A percentile compares a stretch with the other conserved stretches of the same genome.
phyloP scores from a whole-genome alignment of 2,888 invertebrate genomes.

The Eustalomyia histrio region DNA sequence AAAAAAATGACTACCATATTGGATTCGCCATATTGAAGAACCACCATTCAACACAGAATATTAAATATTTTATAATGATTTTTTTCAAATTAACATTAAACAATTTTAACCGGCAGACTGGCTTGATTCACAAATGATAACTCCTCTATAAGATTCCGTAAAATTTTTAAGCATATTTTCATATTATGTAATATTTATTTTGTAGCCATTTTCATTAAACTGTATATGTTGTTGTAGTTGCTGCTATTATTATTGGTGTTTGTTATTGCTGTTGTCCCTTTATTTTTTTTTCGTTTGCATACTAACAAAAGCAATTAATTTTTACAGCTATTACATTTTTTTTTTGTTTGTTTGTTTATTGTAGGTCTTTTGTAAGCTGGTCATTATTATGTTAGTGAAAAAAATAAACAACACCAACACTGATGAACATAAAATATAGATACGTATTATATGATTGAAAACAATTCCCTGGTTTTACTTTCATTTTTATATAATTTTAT shows the following conservation, averaged over 20 bases:
- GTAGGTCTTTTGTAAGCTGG: slow-evolving; percentile 25
- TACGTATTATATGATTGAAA: slow-evolving; percentile 4
- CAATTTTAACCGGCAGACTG: too few relatives aligned
- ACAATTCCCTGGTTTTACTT: slow-evolving; percentile 21
- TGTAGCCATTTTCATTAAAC: slow-evolving; percentile 13
- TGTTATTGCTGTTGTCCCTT: slow-evolving; percentile 22
- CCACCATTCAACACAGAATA: too few relatives aligned
- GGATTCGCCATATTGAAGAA: too few relatives aligned
- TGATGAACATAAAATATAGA: not conserved
- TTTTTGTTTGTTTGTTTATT: slow-evolving; percentile 46
- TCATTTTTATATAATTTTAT: slow-evolving; percentile 1
- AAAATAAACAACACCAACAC: not conserved
- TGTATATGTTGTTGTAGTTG: too few relatives aligned
- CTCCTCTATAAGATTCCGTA: too few relatives aligned
- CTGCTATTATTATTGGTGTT: not conserved
- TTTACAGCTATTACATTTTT: slow-evolving; percentile 45
- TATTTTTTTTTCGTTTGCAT: slow-evolving; percentile 24
- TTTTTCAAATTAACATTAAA: too few relatives aligned
- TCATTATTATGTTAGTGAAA: slow-evolving; percentile 26
- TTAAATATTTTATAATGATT: too few relatives aligned
- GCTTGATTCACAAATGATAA: too few relatives aligned
- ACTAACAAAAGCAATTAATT: slow-evolving; percentile 58
- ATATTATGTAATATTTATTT: slow-evolving; percentile 1
- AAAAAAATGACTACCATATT: too few relatives aligned
- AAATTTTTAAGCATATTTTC: too few relatives aligned